Base-by-base conservation (phyloP, 2,888 invertebrate genomes). In the Cistogaster globosa region DNA sequence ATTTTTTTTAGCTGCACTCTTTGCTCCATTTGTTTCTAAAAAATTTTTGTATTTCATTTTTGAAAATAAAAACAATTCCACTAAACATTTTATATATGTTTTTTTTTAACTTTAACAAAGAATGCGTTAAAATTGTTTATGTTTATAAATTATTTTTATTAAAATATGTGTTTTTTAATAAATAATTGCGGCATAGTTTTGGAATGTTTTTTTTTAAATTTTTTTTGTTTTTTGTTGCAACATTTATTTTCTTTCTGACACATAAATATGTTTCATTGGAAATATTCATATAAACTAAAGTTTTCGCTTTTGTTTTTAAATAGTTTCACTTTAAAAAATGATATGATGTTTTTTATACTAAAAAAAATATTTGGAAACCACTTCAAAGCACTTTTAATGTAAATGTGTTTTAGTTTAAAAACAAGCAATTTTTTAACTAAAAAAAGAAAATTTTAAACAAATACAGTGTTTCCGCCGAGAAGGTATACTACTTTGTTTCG, bases 181-280 rank as follows among this genome's bases (percentile, higher is more conserved):
- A 82, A 85, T 79, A 82, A 71, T 82, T 85, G 85, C 72, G 85
- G 78, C 82, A 85, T 79, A 85, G 78, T 85, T 85, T 76, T 60
- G 63, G 80, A 68, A 68, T 69, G 78, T 45, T 38, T 75, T 53
- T 20, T 62, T 69, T 26, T 14, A 57, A 77, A 4, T 32, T 32
- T 32, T 32, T 32, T 6, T 7, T 32, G 32, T 32, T 7, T 32
- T 22, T 68, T 38, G 45, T 20, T 83, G 32, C 60, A 77, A 42
- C 38, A 77, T 77, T 65, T 58, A 62, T 60, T 82, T 65, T 48
- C n/a, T 58, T 65, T 76, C 38, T 51, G 16, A 69, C n/a, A 76
- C 48, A 65, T 42, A 82, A 69, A 72, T 67, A 60, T 72, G 9
- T 76, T 82, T 65, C 65, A 76, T 69, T 76, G 9, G 58, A 69